Percentiles rank a stretch among this genome's conserved stretches.
These are phyloP conservation scores for Capromys pilorides DNA, from an alignment of 2,797 vertebrate species.

Conservation along the genomic window DNA sequence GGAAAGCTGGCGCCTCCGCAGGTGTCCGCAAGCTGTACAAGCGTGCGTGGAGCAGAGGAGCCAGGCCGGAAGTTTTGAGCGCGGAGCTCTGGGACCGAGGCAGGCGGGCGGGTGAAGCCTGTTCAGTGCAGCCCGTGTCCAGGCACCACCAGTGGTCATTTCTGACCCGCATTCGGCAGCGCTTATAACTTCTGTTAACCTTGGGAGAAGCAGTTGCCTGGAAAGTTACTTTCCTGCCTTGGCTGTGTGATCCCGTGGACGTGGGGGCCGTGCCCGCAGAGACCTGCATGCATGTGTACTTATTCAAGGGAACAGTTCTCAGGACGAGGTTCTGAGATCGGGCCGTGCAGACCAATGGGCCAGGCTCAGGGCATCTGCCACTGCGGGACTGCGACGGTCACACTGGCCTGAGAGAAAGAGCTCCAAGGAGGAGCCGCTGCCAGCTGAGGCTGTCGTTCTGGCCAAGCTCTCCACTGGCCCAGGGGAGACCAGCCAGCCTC, in stretches of 20 bases:
- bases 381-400: constrained; percentile 95
- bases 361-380: constrained; percentile 82
- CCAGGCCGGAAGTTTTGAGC: too few species aligned
- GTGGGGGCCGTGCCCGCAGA: background rate
- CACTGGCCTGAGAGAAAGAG: constrained; percentile 96
- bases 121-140: too few species aligned
- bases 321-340: constrained; percentile 97
- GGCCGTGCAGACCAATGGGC: constrained; percentile 83
- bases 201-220: background rate
- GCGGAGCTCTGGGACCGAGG: too few species aligned
- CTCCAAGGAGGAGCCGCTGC: constrained; percentile 97
- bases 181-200: background rate
- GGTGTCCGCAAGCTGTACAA: too few species aligned
- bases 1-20: too few species aligned
- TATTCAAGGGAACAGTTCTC: constrained; percentile 75
- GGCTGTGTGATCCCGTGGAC: background rate
- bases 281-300: background rate
- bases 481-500: constrained; percentile 96
- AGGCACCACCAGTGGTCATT: too few species aligned
- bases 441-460: constrained; percentile 96
- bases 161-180: background rate
- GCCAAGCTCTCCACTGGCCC: constrained; percentile 97
- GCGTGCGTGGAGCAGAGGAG: too few species aligned
- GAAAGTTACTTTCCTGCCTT: background rate
- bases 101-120: too few species aligned